These are phyloP conservation scores for Sternotherus odoratus DNA, from an alignment of 2,797 vertebrate species.

Conservation along the genomic window DNA sequence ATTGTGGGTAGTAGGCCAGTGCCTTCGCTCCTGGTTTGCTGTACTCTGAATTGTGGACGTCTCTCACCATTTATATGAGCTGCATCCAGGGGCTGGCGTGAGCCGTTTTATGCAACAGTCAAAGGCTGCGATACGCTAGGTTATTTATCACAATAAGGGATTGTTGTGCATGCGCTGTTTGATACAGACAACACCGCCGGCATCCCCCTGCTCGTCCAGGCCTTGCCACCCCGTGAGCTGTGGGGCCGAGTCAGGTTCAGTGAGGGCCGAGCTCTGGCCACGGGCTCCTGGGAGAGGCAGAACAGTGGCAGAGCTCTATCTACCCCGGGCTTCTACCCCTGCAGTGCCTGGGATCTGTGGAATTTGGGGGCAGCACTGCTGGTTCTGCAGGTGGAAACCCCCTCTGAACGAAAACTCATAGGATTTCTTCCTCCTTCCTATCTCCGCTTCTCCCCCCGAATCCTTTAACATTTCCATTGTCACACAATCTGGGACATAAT, in stretches of 20 bases:
- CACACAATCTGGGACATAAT: neutral
- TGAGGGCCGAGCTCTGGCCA: neutral
- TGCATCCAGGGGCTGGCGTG: too few species aligned
- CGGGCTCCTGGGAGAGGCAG: neutral
- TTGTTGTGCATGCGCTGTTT: neutral
- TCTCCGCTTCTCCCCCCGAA: accelerated
- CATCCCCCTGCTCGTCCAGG: neutral
- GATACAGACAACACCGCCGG: too few species aligned
- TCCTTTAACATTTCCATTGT: neutral
- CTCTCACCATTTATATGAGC: too few species aligned
- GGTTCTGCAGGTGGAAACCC: neutral
- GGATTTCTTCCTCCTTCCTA: neutral
- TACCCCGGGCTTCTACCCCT: neutral
- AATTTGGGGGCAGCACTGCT: neutral
- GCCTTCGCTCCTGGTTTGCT: too few species aligned
- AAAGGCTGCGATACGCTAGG: too few species aligned
- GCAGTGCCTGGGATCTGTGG: neutral
- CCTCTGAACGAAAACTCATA: neutral
- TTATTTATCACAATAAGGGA: neutral
- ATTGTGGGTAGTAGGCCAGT: too few species aligned
- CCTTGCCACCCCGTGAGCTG: neutral
- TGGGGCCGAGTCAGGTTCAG: neutral
- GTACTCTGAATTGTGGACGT: too few species aligned
- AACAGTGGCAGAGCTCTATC: neutral
- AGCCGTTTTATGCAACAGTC: too few species aligned